Evolutionary conservation across 2,113 vertebrate species (phyloP).

Genomic region (Glareola pratincola): DNA sequence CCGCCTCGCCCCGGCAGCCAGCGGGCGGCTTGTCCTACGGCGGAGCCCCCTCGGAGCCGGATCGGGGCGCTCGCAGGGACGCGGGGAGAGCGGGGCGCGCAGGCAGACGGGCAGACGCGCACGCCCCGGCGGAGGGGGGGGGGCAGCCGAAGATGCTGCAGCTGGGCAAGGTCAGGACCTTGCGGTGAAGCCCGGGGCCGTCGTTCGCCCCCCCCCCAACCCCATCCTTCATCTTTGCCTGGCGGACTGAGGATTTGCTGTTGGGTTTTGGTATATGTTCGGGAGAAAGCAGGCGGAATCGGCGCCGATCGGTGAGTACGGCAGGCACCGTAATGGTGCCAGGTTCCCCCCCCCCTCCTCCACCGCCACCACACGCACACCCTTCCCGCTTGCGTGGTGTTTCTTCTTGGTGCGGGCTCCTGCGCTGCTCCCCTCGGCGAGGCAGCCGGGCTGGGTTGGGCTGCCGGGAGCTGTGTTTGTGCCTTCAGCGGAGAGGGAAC

Average conservation of each 20-base stretch:
- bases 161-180: conserved; percentile 76
- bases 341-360: not conserved
- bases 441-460: not conserved
- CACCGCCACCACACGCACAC: not conserved
- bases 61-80: not conserved
- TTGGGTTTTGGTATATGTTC: conserved; percentile 63
- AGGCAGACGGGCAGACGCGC: not conserved
- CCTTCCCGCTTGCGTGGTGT: not conserved
- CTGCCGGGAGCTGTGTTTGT: not conserved
- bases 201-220: conserved; percentile 9
- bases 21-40: conserved; percentile 10
- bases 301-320: conserved; percentile 74
- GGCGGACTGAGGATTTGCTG: conserved; percentile 57
- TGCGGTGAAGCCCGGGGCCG: conserved; percentile 66
- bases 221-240: not conserved
- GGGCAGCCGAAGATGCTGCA: conserved; percentile 32
- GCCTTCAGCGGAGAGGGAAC: not conserved
- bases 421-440: not conserved
- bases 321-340: conserved; percentile 41
- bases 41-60: not conserved
- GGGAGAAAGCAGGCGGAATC: conserved; percentile 63
- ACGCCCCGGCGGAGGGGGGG: not conserved
- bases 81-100: not conserved
- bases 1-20: not conserved
- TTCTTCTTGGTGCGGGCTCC: not conserved